Evolutionary conservation across 1,140 invertebrate species (phyloP).

Genomic region (Gonatopus flavifemur): DNA sequence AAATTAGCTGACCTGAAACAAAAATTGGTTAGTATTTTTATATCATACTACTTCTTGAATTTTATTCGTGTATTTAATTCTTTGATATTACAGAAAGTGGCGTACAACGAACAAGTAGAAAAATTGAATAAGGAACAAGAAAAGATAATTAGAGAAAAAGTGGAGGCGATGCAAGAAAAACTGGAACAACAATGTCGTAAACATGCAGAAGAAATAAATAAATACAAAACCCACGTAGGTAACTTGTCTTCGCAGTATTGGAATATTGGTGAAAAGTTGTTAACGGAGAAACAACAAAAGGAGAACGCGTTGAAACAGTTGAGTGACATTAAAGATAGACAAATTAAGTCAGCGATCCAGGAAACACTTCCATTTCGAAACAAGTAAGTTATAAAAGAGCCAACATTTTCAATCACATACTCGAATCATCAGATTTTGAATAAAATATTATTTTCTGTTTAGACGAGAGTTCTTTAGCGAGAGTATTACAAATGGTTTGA

Average conservation of each 20-base stretch:
- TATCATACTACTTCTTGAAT: slow-evolving; percentile 3
- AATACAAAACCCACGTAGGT: slow-evolving; percentile 62
- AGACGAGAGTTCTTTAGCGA: no score
- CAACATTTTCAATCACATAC: not conserved
- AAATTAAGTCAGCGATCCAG: slow-evolving; percentile 16
- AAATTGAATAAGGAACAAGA: slow-evolving; percentile 62
- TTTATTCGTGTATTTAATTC: not conserved
- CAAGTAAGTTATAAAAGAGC: slow-evolving; percentile 11
- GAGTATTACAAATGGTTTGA: slow-evolving; percentile 11
- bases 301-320: slow-evolving; percentile 42
- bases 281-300: slow-evolving; percentile 61
- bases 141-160: slow-evolving; percentile 51
- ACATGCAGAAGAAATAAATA: slow-evolving; percentile 58
- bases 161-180: slow-evolving; percentile 48
- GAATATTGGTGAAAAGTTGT: slow-evolving; percentile 63
- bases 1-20: slow-evolving; percentile 53
- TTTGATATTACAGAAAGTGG: slow-evolving; percentile 40
- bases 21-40: slow-evolving; percentile 47
- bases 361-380: not conserved
- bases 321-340: slow-evolving; percentile 25
- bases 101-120: slow-evolving; percentile 47
- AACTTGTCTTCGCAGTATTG: slow-evolving; percentile 60
- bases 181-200: slow-evolving; percentile 57
- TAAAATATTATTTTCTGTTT: no score
- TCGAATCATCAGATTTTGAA: no score